Evolutionary conservation across 1,140 invertebrate genomes (phyloP), one percentile per base, ranked within the genome.

Genomic region (Drosophila auraria): DNA sequence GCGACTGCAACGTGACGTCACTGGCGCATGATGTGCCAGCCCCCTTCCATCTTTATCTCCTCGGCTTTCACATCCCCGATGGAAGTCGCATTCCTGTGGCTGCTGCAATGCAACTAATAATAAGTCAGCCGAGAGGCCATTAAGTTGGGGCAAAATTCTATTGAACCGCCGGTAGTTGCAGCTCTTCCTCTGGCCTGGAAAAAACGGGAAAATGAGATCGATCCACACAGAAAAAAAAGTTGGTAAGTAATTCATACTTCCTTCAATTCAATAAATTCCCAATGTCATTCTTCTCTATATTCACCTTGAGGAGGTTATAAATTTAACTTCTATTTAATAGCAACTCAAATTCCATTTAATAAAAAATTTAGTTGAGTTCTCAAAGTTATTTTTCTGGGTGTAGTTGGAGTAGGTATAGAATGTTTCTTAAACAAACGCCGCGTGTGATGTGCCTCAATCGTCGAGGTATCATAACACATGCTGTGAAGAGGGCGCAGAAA

Each of bases 381-480:
- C 20, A 20, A 20, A 20, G 20, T 1, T 11, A 11, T 59, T 36
- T 66, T 66, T 62, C 12, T 38, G 3, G 17, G 36, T 73, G 62
- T 17, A 49, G 60, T 45, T 45, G 3, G 45, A 56, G 25, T 5
- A 17, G 47, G 15, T 70, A 57, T 7, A 25, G 33, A 40, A 40
- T 56, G 76, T 77, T 83, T 69, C 75, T 83, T 68, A 65, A 80
- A 87, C 71, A 87, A 83, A 72, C 83, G 60, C 71, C 65, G 84
- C 77, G 65, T 89, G 81, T 87, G 80, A 80, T 83, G 66, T 68
- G 76, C 77, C 77, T 78, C 84, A 79, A 74, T 87, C 80, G 80
- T 80, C 80, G 57, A 44, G 69, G 45, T 53, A 59, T 49, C 63
- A 54, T 72, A 81, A 70, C 68, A 65, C 61, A 45, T 53, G 57